phyloP scores from a whole-genome alignment of 2,888 invertebrate species.

The Euplexia lucipara region DNA sequence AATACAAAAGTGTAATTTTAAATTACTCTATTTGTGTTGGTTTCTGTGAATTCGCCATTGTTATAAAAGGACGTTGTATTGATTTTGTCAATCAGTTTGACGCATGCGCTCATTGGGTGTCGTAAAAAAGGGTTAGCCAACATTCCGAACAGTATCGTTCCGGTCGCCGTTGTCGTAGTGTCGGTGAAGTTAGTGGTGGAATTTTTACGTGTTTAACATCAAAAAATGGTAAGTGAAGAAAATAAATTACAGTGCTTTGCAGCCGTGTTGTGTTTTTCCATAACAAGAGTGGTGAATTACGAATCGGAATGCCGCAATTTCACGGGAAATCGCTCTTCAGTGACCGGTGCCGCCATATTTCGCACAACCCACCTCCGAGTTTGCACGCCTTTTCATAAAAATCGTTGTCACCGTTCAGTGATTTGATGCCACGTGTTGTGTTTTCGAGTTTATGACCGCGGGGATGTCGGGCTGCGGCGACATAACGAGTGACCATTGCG shows the following conservation, averaged over 20 bases:
- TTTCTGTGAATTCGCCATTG: conserved; percentile 35
- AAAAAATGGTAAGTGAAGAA: conserved; percentile 90
- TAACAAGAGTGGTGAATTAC: conserved; percentile 70
- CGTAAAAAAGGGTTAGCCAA: conserved; percentile 84
- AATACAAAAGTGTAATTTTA: conserved; percentile 25
- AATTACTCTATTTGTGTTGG: not conserved
- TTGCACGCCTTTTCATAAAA: conserved; percentile 89
- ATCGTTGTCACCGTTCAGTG: conserved; percentile 89
- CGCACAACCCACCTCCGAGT: conserved; percentile 86
- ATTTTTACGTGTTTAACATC: conserved; percentile 90
- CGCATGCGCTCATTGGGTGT: conserved; percentile 89
- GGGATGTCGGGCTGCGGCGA: conserved; percentile 60
- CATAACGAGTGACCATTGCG: conserved; percentile 65
- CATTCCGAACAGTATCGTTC: conserved; percentile 89
- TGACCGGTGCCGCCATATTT: conserved; percentile 91
- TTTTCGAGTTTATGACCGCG: conserved; percentile 69
- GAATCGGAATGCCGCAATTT: conserved; percentile 74
- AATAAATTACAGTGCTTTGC: conserved; percentile 82
- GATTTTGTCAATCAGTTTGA: conserved; percentile 82
- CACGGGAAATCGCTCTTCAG: conserved; percentile 76
- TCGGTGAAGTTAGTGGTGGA: conserved; percentile 89
- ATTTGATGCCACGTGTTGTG: conserved; percentile 90
- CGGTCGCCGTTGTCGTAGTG: conserved; percentile 90
- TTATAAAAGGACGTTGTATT: conserved; percentile 73
- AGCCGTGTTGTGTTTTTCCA: conserved; percentile 77